Evolutionary conservation across 64 coral and sea anemone species (phyloP), one percentile per base, ranked within the genome.

Genomic region (Exaiptasia diaphana): DNA sequence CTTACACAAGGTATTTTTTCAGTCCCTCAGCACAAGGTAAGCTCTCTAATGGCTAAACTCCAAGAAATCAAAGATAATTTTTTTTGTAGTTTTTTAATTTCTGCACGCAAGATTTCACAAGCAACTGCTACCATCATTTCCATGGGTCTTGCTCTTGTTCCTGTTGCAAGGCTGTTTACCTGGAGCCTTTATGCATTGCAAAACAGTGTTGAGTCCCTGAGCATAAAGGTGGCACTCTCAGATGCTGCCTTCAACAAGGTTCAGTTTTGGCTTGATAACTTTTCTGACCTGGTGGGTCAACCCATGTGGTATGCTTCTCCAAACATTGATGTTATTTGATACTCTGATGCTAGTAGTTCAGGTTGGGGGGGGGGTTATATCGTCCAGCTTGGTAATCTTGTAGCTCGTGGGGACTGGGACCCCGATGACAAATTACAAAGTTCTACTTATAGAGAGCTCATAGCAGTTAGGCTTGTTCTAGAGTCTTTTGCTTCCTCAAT

Each of bases 121-220:
- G n/a, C 78, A 1, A 61, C 54, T 7, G 84, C 58, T 36, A 56
- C 38, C 5, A 37, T 87, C 13, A 87, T 68, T 53, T 87, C 46
- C 34, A 49, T 77, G 24, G 42, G 56, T 0, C 42, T 87, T 5
- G 71, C 73, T 68, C 71, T 86, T 32, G 61, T 13, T 29, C 83
- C 44, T 1, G 77, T 86, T 59, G 62, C 72, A 76, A 65, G 28
- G 1, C 18, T 60, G 34, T 86, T 11, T 76, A 69, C 41, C 48
- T 53, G 40, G 54, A 86, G 46, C 75, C 76, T 69, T 76, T 64
- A 49, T n/a, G n/a, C n/a, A n/a, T n/a, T n/a, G n/a, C n/a, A n/a
- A n/a, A 86, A 31, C 45, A 69, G 24, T 63, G 38, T 26, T 76
- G 71, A 50, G 53, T 1, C n/a, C 3, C 77, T 55, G 69, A 35